Conservation (phyloP, 2,888 invertebrate species). For the Nesidiocoris tenuis region DNA sequence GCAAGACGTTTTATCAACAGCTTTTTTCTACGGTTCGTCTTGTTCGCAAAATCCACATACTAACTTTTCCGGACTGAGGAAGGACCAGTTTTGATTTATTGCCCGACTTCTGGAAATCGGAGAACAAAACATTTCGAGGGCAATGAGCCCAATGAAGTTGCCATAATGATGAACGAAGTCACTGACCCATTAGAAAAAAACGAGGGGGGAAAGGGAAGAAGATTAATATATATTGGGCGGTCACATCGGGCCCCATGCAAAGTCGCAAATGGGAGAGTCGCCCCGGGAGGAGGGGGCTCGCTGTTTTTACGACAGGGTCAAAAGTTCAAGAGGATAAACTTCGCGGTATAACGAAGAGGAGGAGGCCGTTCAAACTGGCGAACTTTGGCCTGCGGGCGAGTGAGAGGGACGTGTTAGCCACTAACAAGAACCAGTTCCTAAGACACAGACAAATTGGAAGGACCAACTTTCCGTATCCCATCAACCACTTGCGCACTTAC, state of each 20-base stretch:
- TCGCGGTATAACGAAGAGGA: conserved; percentile 1
- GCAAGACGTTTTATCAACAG: too few species aligned
- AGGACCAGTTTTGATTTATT: too few species aligned
- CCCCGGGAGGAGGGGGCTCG: not conserved
- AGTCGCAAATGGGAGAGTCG: not conserved
- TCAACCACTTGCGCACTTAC: not conserved
- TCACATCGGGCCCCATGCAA: not conserved
- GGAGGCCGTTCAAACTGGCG: conserved; percentile 2
- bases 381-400: not conserved
- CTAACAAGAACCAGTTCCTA: conserved; percentile 6
- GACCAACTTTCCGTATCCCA: conserved; percentile 1
- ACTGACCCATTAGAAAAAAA: not conserved
- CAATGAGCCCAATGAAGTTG: too few species aligned
- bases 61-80: too few species aligned
- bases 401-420: not conserved
- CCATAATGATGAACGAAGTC: not conserved
- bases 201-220: not conserved
- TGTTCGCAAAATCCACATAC: too few species aligned
- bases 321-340: conserved; percentile 28
- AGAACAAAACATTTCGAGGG: too few species aligned
- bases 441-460: conserved; percentile 24
- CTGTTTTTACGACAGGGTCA: conserved; percentile 17
- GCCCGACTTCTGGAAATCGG: too few species aligned
- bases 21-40: too few species aligned
- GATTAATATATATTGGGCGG: not conserved